Base-by-base conservation (phyloP, 2,797 vertebrate species). In the Sebastes jordani region DNA sequence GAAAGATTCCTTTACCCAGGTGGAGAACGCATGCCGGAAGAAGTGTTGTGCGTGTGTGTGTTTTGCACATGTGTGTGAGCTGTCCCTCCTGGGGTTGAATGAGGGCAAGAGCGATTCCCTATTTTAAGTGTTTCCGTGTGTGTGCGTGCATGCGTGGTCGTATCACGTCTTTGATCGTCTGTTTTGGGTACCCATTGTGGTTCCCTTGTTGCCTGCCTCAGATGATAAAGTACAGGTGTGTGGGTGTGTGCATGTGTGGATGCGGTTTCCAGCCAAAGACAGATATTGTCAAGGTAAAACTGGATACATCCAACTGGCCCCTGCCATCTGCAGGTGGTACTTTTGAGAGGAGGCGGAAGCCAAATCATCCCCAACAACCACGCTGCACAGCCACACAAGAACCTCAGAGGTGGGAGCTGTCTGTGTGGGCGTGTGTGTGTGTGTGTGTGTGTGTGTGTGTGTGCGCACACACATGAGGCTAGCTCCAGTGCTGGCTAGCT, bases 1-100 rank as follows among this genome's bases (percentile, higher is more conserved):
- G 76, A 89, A 88, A 90, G 88, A 91, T 80, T 87, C 66, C 71
- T 84, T 79, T 74, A 81, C 85, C 83, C 88, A 88, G 89, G 82
- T 92, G 81, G 80, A 82, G 85, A 77, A 63, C 22, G 68, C 62
- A 79, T 79, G 80, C 83, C 18, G 2, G 34, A 74, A 27, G 72
- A 85, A 76, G 62, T 65, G 32, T 36, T 78, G 42, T 80, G 66
- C 69, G 30, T 79, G 64, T 74, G 30, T 79, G 80, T 78, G 72
- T 71, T 84, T 76, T 86, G 77, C 64, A 67, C 54, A 56, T 82
- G 61, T 76, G 69, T 81, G 22, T 55, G 60, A 65, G 67, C 66
- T 84, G 46, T 86, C 49, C 74, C 72, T 74, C 78, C 59, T 42
- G 25, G 66, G 67, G 82, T 84, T 83, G 68, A 79, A 83, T 85